Percentiles rank a stretch among this genome's conserved stretches.
Evolutionary conservation across 2,888 invertebrate species (phyloP).

Genomic region (Sycophila texana): DNA sequence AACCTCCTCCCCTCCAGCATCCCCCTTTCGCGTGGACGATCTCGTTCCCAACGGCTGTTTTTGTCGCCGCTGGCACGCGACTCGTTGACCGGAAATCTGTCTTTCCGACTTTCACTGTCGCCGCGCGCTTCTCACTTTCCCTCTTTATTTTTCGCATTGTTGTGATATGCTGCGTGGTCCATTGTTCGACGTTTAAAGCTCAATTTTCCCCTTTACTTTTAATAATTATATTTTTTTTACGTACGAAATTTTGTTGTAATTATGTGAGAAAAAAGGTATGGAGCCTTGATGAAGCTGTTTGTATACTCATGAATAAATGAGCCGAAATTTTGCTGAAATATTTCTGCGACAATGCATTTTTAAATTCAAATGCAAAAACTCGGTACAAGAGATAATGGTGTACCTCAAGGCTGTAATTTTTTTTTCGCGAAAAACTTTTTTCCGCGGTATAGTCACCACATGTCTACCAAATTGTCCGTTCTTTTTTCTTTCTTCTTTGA

Average conservation of each 20-base stretch:
- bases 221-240: not conserved
- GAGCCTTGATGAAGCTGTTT: too few relatives aligned
- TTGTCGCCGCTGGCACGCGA: not conserved
- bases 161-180: not conserved
- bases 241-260: not conserved
- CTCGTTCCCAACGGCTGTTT: conserved; percentile 7
- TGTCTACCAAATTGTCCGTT: conserved; percentile 22
- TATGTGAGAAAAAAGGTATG: not conserved
- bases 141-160: not conserved
- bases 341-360: not conserved
- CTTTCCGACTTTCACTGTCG: not conserved
- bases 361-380: not conserved
- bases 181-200: not conserved
- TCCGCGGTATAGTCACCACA: not conserved
- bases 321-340: not conserved
- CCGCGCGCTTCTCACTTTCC: not conserved
- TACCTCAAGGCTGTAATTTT: not conserved
- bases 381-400: not conserved
- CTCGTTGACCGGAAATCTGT: conserved; percentile 11
- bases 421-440: not conserved
- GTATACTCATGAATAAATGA: not conserved
- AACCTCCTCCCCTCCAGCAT: not conserved
- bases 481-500: conserved; percentile 23
- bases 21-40: not conserved
- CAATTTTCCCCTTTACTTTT: not conserved